Percentiles rank a stretch among this genome's conserved stretches.
Conservation (phyloP, 2,113 vertebrate genomes). For the Aptenodytes patagonicus region DNA sequence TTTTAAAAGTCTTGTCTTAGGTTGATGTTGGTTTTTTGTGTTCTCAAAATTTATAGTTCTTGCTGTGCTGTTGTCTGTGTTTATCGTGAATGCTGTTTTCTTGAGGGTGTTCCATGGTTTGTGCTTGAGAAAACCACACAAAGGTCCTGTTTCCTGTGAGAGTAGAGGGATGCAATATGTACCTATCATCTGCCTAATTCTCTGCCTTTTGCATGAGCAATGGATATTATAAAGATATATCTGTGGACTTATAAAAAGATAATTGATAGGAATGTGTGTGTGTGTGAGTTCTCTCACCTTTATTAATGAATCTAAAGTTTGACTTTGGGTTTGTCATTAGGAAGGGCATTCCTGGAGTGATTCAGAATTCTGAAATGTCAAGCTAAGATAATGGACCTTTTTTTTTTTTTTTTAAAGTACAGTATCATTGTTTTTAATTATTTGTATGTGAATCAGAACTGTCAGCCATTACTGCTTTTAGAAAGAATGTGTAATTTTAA, state of each 20-base stretch:
- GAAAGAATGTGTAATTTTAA: not conserved
- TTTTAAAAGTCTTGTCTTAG: not conserved
- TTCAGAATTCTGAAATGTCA: not conserved
- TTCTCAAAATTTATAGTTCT: not conserved
- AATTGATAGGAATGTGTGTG: not conserved
- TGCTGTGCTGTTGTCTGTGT: constrained; percentile 13
- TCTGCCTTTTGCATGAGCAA: not conserved
- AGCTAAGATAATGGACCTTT: not conserved
- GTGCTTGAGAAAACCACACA: not conserved
- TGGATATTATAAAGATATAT: not conserved
- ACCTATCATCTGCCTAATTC: not conserved
- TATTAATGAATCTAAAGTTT: not conserved
- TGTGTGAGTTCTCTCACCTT: not conserved
- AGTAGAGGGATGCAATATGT: not conserved
- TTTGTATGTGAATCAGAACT: not conserved
- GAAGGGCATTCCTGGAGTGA: not conserved
- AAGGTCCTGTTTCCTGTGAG: not conserved
- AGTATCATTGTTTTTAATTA: not conserved
- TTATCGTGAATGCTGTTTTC: constrained; percentile 20
- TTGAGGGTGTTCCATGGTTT: not conserved
- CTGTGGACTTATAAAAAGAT: not conserved
- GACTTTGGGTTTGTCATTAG: not conserved
- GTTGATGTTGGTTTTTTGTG: not conserved
- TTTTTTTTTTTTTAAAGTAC: not conserved
- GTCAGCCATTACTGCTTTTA: not conserved